These are phyloP conservation scores for Odontamblyopus rebecca DNA, from an alignment of 2,797 vertebrate species.

Conservation along the genomic window DNA sequence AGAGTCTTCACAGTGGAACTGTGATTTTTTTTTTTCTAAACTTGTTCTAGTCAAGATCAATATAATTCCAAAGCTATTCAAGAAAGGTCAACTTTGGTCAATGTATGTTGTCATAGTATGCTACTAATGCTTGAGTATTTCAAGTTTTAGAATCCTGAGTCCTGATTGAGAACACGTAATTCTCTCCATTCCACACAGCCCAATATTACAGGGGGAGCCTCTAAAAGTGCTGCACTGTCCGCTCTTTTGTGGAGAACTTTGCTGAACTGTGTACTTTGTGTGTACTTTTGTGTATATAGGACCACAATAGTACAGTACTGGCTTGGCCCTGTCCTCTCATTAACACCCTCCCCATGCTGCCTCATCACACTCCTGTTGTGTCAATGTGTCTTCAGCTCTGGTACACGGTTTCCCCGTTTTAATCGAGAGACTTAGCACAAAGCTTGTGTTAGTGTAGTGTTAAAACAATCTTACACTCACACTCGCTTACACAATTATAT, in stretches of 20 bases:
- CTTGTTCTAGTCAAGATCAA: background rate
- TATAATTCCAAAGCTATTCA: background rate
- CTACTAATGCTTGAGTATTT: too few species aligned
- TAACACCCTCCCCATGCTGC: conserved; percentile 63
- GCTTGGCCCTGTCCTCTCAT: conserved; percentile 61
- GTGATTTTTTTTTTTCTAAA: background rate
- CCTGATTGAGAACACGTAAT: conserved; percentile 1
- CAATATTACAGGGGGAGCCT: conserved; percentile 49
- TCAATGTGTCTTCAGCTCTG: conserved; percentile 37
- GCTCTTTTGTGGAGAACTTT: conserved; percentile 54
- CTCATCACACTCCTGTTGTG: conserved; percentile 66
- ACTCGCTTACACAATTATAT: conserved; percentile 42
- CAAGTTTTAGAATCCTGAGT: too few species aligned
- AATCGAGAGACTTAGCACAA: conserved; percentile 18
- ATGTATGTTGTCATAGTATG: too few species aligned
- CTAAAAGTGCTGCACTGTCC: conserved; percentile 28
- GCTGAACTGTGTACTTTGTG: conserved; percentile 41
- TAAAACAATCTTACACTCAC: conserved; percentile 11
- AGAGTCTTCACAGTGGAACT: too few species aligned
- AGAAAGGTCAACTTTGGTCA: background rate
- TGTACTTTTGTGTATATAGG: conserved; percentile 16
- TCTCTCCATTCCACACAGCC: conserved; percentile 36
- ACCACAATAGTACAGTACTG: background rate
- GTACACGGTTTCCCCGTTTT: conserved; percentile 10
- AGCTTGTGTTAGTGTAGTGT: conserved; percentile 18